phyloP scores from a whole-genome alignment of 2,113 vertebrate genomes.

The Himantopus leucocephalus region DNA sequence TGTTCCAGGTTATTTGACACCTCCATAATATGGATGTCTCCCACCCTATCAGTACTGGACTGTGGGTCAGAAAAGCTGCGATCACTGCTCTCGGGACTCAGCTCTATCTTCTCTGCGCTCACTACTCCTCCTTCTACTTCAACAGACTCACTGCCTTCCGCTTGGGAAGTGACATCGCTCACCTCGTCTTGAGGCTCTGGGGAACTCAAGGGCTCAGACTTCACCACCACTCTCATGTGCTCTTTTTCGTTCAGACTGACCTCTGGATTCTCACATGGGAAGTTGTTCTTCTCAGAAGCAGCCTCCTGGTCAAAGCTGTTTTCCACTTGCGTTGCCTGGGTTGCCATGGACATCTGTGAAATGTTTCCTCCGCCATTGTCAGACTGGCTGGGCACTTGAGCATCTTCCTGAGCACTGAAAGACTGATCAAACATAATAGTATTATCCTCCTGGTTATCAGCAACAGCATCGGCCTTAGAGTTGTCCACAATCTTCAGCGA shows the following conservation, averaged over 20 bases:
- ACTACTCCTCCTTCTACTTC: constrained; percentile 78
- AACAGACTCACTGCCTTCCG: constrained; percentile 85
- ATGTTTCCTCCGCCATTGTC: constrained; percentile 81
- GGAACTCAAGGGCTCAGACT: constrained; percentile 89
- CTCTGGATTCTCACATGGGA: constrained; percentile 74
- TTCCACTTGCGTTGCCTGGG: constrained; percentile 73
- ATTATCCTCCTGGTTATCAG: constrained; percentile 72
- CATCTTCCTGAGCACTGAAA: constrained; percentile 85
- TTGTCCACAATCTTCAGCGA: constrained; percentile 89
- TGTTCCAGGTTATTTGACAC: constrained; percentile 79
- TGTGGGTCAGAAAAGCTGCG: constrained; percentile 88
- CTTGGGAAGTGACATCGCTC: constrained; percentile 87
- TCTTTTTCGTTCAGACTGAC: constrained; percentile 77
- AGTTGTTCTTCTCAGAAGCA: constrained; percentile 75
- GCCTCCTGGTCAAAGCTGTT: constrained; percentile 77
- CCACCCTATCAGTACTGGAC: constrained; percentile 79
- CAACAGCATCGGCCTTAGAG: constrained; percentile 75
- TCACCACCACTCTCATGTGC: constrained; percentile 83
- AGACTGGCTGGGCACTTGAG: constrained; percentile 94
- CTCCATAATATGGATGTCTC: constrained; percentile 84
- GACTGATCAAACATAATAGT: constrained; percentile 76
- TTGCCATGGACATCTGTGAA: constrained; percentile 74
- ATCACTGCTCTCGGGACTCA: constrained; percentile 89
- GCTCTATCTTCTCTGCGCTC: constrained; percentile 85
- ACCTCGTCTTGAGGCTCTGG: constrained; percentile 88